Base-by-base conservation (phyloP, 2,797 vertebrate genomes). In the Sorex maritimensis region DNA sequence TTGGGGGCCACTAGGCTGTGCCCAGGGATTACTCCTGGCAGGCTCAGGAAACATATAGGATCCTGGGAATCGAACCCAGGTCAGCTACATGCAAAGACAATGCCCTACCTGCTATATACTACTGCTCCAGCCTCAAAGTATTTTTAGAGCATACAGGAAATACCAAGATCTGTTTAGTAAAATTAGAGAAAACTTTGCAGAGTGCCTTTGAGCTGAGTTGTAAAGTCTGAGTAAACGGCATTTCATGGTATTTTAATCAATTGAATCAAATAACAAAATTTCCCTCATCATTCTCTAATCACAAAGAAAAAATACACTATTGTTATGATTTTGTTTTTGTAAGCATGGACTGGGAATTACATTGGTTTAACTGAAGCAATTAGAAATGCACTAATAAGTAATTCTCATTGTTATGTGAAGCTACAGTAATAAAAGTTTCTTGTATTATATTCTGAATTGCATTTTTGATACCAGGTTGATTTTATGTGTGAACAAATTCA, bases 341-440 rank as follows among this genome's bases (percentile, higher is more conserved):
- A 79, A 11, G 23, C 11, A 41, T 74, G 34, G 78, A 82, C 79
- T 68, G 14, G 79, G 79, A 79, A 91, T 73, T 74, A 58, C 23
- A 73, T 58, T 88, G 82, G 19, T 69, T 81, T 81, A 44, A 41
- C 52, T 68, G 67, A 71, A 49, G 19, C 67, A 71, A 15, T 89
- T 81, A 88, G 15, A 81, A 30, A 92, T 83, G 73, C 5, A 83
- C 30, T 68, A 34, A 72, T 49, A 73, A 75, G n/a, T 49, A 81
- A 55, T 55, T 55, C 13, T 55, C 52, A 55, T 55, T 55, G 52
- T 55, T 55, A 15, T 3, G 52, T 55, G 52, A 55, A 13, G 13
- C 17, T 13, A 55, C 17, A 14, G 52, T 55, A 55, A 55, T 17
- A 7, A 44, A 55, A 55, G 52, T 14, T 55, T 55, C 13, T 55